Conservation (phyloP, 1,140 invertebrate species). For the Megalonaias nervosa region DNA sequence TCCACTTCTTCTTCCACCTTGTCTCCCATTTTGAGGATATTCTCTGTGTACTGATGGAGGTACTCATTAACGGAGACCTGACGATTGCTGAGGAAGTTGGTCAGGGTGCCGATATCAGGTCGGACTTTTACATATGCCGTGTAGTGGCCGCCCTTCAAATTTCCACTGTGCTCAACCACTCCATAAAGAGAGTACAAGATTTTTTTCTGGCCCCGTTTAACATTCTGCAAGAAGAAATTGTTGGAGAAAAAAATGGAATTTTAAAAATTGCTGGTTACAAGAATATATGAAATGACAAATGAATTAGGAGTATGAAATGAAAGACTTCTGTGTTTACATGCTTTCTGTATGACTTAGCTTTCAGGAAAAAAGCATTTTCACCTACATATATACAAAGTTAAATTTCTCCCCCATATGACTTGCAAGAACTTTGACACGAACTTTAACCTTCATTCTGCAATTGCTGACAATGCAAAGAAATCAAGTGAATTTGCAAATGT, state of each 20-base stretch:
- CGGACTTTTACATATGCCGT: constrained; percentile 86
- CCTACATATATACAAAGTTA: too few relatives aligned
- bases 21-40: constrained; percentile 35
- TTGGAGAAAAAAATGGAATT: neutral
- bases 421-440: too few relatives aligned
- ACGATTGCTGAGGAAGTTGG: constrained; percentile 62
- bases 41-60: constrained; percentile 47
- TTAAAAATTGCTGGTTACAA: neutral
- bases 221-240: constrained; percentile 48
- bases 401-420: too few relatives aligned
- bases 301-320: too few relatives aligned
- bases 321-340: too few relatives aligned
- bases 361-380: too few relatives aligned
- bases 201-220: constrained; percentile 69
- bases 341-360: too few relatives aligned
- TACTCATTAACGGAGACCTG: constrained; percentile 54
- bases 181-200: constrained; percentile 94
- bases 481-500: too few relatives aligned
- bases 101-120: constrained; percentile 55
- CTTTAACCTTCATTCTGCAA: too few relatives aligned
- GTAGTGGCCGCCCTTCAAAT: constrained; percentile 93
- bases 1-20: constrained; percentile 30
- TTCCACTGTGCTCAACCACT: constrained; percentile 94
- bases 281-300: too few relatives aligned
- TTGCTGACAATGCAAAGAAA: too few relatives aligned